Evolutionary conservation across 2,888 invertebrate genomes (phyloP), one percentile per base, ranked within the genome.

Genomic region (Caenorhabditis doughertyi): DNA sequence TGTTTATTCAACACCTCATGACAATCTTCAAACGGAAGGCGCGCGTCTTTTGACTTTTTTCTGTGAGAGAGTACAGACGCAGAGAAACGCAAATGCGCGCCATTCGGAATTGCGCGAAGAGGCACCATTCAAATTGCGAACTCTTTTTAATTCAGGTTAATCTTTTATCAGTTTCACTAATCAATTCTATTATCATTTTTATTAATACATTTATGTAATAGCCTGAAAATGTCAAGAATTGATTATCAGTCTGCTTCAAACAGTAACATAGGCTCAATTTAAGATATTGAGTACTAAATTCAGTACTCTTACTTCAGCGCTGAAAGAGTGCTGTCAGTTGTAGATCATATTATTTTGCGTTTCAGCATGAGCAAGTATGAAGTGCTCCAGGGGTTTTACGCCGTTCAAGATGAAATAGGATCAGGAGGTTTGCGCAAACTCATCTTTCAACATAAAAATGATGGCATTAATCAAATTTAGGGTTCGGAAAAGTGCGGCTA

Each of bases 401-500:
- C 74, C 27, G 65, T 90, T 58, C 88, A 89, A 65, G 89, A 89
- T 44, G 89, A 89, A 70, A 53, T 90, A 11, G 90, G 90, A 18
- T 84, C 85, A 39, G 91, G 95, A 81, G 95, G 95, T 62, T 27
- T 32, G 21, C 11, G 16, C n/a, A 7, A 21, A 8, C 21, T 35
- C 11, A 47, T 27, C 39, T 13, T 13, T 27, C 23, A 39, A 2
- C 16, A 2, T 39, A 3, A 11, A 39, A 13, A 3, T 39, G 3
- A 9, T 27, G 18, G 27, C 21, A 44, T 32, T 23, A 1, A 44
- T 16, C 23, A 32, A 49, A 18, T 25, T 74, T 70, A 85, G 84
- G 84, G 1, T 84, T 87, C 55, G 85, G 85, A 53, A 86, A 85
- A 68, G 95, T 96, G 11, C 95, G 95, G 91, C 93, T 95, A 67